Evolutionary conservation across 2,888 invertebrate genomes (phyloP).

Genomic region (Caenorhabditis imperialis): DNA sequence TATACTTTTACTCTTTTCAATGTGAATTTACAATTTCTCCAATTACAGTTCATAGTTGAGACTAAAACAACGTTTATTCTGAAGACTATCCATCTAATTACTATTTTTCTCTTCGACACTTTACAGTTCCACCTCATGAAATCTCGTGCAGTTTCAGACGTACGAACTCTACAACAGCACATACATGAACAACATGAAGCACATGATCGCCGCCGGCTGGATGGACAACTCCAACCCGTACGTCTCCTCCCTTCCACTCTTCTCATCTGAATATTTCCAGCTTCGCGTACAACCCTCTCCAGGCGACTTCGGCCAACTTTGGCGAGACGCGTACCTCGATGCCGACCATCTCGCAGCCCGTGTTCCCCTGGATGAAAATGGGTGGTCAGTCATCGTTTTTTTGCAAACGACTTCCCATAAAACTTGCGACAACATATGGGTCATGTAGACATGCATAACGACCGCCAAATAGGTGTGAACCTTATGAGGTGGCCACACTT

Average conservation of each 20-base stretch:
- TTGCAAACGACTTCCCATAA: slow-evolving; percentile 1
- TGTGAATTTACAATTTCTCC: too few species aligned
- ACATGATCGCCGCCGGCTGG: slow-evolving; percentile 74
- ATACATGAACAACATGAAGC: slow-evolving; percentile 76
- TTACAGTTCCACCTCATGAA: slow-evolving; percentile 19
- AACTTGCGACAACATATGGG: slow-evolving; percentile 11
- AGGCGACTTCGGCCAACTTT: slow-evolving; percentile 62
- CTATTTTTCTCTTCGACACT: too few species aligned
- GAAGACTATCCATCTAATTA: too few species aligned
- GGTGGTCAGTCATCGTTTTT: slow-evolving; percentile 64
- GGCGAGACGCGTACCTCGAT: slow-evolving; percentile 54
- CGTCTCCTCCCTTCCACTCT: slow-evolving; percentile 23
- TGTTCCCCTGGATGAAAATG: slow-evolving; percentile 78
- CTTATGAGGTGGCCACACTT: slow-evolving; percentile 25
- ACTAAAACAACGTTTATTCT: too few species aligned
- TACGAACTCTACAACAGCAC: slow-evolving; percentile 65
- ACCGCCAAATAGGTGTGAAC: slow-evolving; percentile 49
- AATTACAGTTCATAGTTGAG: too few species aligned
- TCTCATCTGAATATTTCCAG: slow-evolving; percentile 26
- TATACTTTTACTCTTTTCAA: too few species aligned
- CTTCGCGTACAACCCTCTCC: slow-evolving; percentile 62
- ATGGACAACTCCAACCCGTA: slow-evolving; percentile 68
- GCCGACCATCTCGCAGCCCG: slow-evolving; percentile 65
- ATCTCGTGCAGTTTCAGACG: slow-evolving; percentile 17
- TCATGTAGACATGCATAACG: slow-evolving; percentile 14